Evolutionary conservation across 2,797 vertebrate genomes (phyloP).

Genomic region (Platalea minor): DNA sequence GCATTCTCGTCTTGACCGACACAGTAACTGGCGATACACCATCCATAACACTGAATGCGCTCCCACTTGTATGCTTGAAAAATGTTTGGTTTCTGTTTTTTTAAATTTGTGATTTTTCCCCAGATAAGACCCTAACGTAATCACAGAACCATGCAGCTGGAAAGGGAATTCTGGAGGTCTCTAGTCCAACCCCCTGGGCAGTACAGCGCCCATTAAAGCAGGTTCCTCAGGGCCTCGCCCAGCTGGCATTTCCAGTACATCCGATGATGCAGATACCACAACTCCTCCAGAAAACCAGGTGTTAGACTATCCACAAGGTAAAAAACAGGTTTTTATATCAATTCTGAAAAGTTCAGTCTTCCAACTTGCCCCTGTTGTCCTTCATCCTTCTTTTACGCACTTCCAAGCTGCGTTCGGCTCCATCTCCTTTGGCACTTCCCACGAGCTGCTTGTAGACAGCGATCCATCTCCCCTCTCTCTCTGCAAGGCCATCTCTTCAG

Average conservation of each 20-base stretch:
- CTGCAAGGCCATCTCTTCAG: neutral
- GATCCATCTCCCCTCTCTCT: neutral
- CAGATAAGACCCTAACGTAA: too few species aligned
- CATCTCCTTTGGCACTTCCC: neutral
- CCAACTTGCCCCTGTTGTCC: too few species aligned
- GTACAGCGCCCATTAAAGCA: neutral
- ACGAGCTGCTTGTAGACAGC: neutral
- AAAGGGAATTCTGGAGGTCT: neutral
- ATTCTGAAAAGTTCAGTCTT: neutral
- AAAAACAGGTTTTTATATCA: neutral
- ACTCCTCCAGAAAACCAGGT: neutral
- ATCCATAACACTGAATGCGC: too few species aligned
- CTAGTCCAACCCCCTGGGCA: neutral
- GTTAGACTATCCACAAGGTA: neutral
- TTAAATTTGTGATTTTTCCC: neutral
- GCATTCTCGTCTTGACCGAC: neutral
- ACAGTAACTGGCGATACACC: neutral
- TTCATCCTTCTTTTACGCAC: neutral
- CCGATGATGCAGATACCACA: rapidly evolving
- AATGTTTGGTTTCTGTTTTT: too few species aligned
- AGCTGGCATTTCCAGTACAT: too few species aligned
- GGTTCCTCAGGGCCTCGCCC: neutral
- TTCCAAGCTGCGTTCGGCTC: neutral
- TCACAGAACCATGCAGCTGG: neutral
- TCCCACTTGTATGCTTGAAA: neutral